A percentile compares a stretch with the other conserved stretches of the same genome.
Conservation (phyloP, 1,140 invertebrate species). For the Lucilia sericata region DNA sequence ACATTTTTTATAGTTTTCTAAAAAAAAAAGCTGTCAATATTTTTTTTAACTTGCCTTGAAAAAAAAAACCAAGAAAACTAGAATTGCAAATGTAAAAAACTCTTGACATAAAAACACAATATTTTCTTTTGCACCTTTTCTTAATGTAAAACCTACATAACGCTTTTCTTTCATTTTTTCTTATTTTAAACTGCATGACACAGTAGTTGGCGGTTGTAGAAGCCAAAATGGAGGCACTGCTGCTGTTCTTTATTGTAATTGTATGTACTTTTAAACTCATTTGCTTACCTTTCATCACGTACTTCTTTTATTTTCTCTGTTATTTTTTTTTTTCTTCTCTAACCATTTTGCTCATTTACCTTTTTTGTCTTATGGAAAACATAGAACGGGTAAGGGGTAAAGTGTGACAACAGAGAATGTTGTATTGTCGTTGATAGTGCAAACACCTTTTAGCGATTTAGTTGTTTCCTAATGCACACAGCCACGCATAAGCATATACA, state of each 20-base stretch:
- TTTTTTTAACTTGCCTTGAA: background rate
- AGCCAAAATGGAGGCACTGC: background rate
- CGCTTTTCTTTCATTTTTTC: background rate
- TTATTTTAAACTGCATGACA: background rate
- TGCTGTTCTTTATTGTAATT: slow-evolving; percentile 13
- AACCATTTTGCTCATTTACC: background rate
- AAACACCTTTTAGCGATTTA: slow-evolving; percentile 39
- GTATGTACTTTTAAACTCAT: slow-evolving; percentile 7
- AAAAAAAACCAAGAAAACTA: background rate
- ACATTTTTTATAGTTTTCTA: background rate
- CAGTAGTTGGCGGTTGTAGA: background rate
- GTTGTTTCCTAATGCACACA: background rate
- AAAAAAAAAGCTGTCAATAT: background rate
- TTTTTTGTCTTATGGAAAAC: background rate
- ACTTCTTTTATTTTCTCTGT: background rate
- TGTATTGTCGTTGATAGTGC: slow-evolving; percentile 10
- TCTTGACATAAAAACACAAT: background rate
- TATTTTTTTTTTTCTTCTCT: background rate
- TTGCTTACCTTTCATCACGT: slow-evolving; percentile 25
- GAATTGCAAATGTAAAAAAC: no score
- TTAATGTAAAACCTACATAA: background rate
- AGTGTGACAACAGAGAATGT: background rate
- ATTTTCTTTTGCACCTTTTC: background rate
- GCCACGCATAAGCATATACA: background rate
- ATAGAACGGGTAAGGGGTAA: background rate